A percentile compares a stretch with the other conserved stretches of the same genome.
Conservation (phyloP, 1,140 invertebrate species). For the Luehdorfia chinensis region DNA sequence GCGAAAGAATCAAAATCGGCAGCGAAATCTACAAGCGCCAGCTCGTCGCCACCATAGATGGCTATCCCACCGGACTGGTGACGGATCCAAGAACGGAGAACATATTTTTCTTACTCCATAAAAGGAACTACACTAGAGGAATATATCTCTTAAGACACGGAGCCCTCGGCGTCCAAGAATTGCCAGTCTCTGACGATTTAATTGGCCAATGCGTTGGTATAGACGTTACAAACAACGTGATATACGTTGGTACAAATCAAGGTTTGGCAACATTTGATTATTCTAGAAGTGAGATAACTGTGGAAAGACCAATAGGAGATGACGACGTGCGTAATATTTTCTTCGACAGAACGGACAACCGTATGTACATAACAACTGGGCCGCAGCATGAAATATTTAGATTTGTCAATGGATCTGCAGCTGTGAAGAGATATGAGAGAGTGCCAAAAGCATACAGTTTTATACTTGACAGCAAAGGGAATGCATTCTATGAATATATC, state of each 20-base stretch:
- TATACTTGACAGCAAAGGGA: constrained; percentile 55
- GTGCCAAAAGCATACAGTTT: constrained; percentile 65
- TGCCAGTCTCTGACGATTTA: constrained; percentile 54
- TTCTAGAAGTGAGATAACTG: constrained; percentile 44
- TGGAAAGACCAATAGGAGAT: constrained; percentile 61
- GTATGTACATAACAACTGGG: constrained; percentile 65
- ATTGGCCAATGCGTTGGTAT: constrained; percentile 57
- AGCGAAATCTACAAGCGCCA: constrained; percentile 60
- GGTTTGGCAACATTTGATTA: constrained; percentile 57
- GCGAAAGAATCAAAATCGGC: constrained; percentile 57
- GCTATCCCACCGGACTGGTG: constrained; percentile 56
- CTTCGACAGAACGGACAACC: constrained; percentile 57
- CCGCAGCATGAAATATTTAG: constrained; percentile 53
- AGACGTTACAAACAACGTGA: constrained; percentile 39
- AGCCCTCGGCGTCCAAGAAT: constrained; percentile 56
- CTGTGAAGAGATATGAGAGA: constrained; percentile 60
- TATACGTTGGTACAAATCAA: constrained; percentile 67
- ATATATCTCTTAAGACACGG: constrained; percentile 58
- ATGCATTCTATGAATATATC: constrained; percentile 61
- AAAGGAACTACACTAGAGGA: constrained; percentile 65
- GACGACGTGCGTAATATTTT: constrained; percentile 63
- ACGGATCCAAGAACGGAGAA: constrained; percentile 57
- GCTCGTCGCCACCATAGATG: constrained; percentile 58
- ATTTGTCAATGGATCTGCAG: constrained; percentile 60
- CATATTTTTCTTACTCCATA: constrained; percentile 64